Conservation (phyloP, 2,888 invertebrate species). For the Tuta absoluta region DNA sequence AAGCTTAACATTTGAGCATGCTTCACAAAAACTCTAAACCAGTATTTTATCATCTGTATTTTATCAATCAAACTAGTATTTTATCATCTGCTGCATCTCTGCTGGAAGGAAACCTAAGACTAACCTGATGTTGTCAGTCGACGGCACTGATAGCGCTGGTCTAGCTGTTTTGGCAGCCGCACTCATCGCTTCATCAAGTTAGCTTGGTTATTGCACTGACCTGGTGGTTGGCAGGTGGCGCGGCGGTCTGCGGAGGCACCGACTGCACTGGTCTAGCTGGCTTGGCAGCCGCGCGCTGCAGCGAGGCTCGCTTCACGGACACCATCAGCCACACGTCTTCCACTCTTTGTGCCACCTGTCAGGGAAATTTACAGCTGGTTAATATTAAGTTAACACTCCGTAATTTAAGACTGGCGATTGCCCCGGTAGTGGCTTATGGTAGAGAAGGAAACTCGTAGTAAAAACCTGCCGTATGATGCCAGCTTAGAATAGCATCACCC, state of each 20-base stretch:
- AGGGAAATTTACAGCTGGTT: slow-evolving; percentile 49
- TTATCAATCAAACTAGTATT: too few species aligned
- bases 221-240: slow-evolving; percentile 50
- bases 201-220: slow-evolving; percentile 38
- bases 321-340: slow-evolving; percentile 97
- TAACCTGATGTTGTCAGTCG: slow-evolving; percentile 47
- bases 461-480: too few species aligned
- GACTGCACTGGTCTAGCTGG: slow-evolving; percentile 90
- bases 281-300: slow-evolving; percentile 86
- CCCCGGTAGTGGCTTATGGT: too few species aligned
- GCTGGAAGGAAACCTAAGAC: background rate
- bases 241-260: slow-evolving; percentile 88
- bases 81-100: background rate
- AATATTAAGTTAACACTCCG: too few species aligned
- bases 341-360: slow-evolving; percentile 94
- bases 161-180: slow-evolving; percentile 86
- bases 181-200: slow-evolving; percentile 47
- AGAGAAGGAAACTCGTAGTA: too few species aligned
- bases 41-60: too few species aligned
- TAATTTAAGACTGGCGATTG: too few species aligned
- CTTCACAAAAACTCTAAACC: too few species aligned
- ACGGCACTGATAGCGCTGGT: slow-evolving; percentile 89
- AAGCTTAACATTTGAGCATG: too few species aligned
- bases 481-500: too few species aligned
- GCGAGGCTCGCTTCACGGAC: slow-evolving; percentile 88